Base-by-base conservation (phyloP, 2,113 vertebrate species). In the Oophaga pumilio region DNA sequence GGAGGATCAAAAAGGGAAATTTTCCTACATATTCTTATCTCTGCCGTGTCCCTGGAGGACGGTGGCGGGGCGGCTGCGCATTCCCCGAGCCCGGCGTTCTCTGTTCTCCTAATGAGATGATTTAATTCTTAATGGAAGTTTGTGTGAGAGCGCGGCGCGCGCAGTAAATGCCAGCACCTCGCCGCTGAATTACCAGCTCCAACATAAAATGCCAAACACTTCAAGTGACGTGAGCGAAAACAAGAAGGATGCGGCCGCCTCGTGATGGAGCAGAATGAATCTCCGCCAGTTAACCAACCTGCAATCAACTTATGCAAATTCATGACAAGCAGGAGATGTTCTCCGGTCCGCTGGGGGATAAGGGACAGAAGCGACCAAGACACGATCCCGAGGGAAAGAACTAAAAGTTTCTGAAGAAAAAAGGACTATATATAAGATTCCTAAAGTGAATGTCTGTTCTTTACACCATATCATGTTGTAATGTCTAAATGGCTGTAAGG, bases 271-370 rank as follows among this genome's bases (percentile, higher is more conserved):
- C 68, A 28, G 69, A 20, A 60, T 17, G 33, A 62, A 59, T 64
- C 33, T 64, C 22, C 57, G n/a, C 28, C 57, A n/a, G 28, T 64
- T 76, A 85, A 50, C 57, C 84, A 11, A 11, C 33, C 73, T n/a
- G 73, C 84, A 85, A 85, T 85, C 73, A 85, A 85, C 57, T 52
- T 85, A 85, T 85, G 84, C 73, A 85, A 85, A 85, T 85, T 18
- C 15, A 4, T 17, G 5, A 43, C 20, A 76, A 26, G 57, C 68
- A 14, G 68, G 14, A 74, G 26, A 43, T 20, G 24, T 56, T 57
- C 69, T 43, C 20, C 1, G 52, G 12, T 26, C 28, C 56, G 8
- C 2, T 57, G 77, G 77, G 78, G 12, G 59, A 81, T 43, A 49
- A 62, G 9, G 18, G 43, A 43, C 43, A 22, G 43, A 22, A 12